Base-by-base conservation (phyloP, 2,888 invertebrate genomes). In the Elegia similella region DNA sequence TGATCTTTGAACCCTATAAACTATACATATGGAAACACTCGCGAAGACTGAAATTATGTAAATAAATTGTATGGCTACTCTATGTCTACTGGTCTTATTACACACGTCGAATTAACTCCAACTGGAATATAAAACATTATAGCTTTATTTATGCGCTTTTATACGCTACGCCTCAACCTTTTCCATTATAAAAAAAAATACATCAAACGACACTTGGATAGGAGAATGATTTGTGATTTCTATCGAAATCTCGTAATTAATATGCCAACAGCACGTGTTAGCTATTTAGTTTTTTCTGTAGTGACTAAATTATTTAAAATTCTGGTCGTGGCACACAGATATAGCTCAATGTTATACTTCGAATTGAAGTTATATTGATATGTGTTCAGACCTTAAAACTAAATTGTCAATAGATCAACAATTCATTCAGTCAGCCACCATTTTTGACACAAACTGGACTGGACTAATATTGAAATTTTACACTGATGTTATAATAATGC, bases 351-450 rank as follows among this genome's bases (percentile, higher is more conserved):
- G 8, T 44, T 17, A 17, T 44, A 17, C 7, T 29, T 8, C 23
- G 30, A 48, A 30, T 48, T 10, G 12, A 34, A 34, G 17, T 17
- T 16, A 7, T 13, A 17, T 34, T 12, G 10, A 50, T 34, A 29
- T 60, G 66, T 66, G 70, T 65, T 56, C 67, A 68, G 66, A 50
- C 70, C 70, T 75, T 72, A 78, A 59, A 66, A 52, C 73, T 79
- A 78, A 65, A 69, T 73, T 76, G 72, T 78, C 72, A 73, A 75
- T 69, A 68, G 65, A 60, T 61, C 62, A 50, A 50, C 34, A 44
- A 46, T 57, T 60, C 55, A 62, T 70, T 73, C 75, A 79, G 79
- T 78, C 80, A 74, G 75, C 72, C 74, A 73, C 71, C 62, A 63
- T 61, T 65, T 62, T 66, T 68, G 68, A 76, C 69, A 69, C 64